A percentile compares a stretch with the other conserved stretches of the same genome.
Conservation (phyloP, 2,888 invertebrate species). For the Lasioglossum zephyrum region DNA sequence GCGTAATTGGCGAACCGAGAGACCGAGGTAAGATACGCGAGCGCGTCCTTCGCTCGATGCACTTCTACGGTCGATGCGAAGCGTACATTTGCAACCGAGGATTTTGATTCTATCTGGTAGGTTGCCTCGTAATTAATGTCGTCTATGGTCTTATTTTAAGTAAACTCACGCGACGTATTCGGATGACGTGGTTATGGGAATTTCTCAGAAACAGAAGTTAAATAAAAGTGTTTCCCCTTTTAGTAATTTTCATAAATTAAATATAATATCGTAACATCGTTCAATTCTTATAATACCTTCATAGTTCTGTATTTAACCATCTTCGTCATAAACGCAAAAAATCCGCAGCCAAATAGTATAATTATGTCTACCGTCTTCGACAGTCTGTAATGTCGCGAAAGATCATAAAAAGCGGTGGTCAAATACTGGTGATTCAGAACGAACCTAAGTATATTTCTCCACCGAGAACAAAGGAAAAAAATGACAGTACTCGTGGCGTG, state of each 20-base stretch:
- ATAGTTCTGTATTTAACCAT: too few species aligned
- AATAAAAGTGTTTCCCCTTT: too few species aligned
- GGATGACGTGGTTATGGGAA: neutral
- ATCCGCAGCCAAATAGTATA: neutral
- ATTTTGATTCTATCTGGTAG: constrained; percentile 1
- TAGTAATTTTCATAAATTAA: too few species aligned
- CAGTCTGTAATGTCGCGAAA: neutral
- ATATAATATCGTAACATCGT: too few species aligned
- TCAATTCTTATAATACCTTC: too few species aligned
- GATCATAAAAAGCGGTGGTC: neutral
- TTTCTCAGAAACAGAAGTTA: too few species aligned
- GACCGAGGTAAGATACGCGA: constrained; percentile 12
- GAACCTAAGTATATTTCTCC: neutral
- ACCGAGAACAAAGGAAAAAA: neutral
- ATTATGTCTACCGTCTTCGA: neutral
- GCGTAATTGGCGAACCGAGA: constrained; percentile 52
- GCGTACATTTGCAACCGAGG: neutral
- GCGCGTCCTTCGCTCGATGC: constrained; percentile 1
- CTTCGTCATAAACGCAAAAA: neutral
- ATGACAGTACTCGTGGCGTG: neutral
- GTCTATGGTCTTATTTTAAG: neutral
- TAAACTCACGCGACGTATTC: neutral
- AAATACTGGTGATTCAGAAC: neutral
- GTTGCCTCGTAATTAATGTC: neutral
- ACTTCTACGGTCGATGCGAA: neutral